Conservation (phyloP, 1,140 invertebrate species). For the Thrips palmi region DNA sequence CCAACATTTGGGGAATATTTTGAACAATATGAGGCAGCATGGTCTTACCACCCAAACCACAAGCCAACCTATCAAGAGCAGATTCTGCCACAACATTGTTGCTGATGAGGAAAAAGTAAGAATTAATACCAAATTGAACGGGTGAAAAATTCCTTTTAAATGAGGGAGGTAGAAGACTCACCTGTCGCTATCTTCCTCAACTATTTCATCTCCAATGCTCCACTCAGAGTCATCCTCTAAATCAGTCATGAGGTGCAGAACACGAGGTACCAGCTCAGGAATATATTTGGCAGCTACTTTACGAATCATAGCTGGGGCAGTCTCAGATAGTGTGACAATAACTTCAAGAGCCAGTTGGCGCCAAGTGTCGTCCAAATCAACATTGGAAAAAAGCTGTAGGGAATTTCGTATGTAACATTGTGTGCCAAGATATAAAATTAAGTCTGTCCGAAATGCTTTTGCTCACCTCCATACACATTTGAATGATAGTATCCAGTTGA, state of each 20-base stretch:
- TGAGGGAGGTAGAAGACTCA: conserved; percentile 15
- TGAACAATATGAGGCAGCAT: conserved; percentile 77
- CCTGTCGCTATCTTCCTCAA: conserved; percentile 71
- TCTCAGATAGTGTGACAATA: conserved; percentile 86
- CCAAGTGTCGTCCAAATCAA: conserved; percentile 63
- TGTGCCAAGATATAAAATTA: not conserved
- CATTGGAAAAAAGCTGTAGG: conserved; percentile 42
- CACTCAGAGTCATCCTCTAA: conserved; percentile 84
- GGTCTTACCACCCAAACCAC: conserved; percentile 87
- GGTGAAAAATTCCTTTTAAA: not conserved
- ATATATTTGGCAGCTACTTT: conserved; percentile 72
- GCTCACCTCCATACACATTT: conserved; percentile 74
- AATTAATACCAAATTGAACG: not conserved
- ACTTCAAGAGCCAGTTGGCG: conserved; percentile 84
- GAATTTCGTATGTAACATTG: conserved; percentile 5
- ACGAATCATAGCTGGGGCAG: conserved; percentile 85
- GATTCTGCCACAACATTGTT: conserved; percentile 92
- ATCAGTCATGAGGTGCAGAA: conserved; percentile 93
- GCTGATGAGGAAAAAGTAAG: conserved; percentile 24
- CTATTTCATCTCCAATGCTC: conserved; percentile 55
- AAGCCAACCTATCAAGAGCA: conserved; percentile 87
- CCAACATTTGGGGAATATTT: conserved; percentile 73
- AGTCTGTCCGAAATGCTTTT: too few relatives aligned
- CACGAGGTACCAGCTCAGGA: conserved; percentile 52
- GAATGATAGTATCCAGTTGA: conserved; percentile 71